Percentiles rank a stretch among this genome's conserved stretches.
Evolutionary conservation across 2,888 invertebrate genomes (phyloP).

Genomic region (Galerucella pusilla): DNA sequence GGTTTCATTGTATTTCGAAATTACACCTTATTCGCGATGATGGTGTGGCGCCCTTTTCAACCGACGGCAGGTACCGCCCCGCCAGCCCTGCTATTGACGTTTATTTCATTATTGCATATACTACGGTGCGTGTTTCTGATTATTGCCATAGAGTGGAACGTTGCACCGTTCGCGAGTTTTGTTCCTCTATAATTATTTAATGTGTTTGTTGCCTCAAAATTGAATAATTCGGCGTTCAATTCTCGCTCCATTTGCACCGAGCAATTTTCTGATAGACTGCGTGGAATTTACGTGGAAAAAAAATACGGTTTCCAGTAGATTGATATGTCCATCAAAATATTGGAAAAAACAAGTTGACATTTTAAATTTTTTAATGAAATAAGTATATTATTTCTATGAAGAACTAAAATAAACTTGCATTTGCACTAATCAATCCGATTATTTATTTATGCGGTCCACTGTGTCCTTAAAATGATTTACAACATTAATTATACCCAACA

Average conservation of each 20-base stretch:
- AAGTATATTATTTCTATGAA: too few species aligned
- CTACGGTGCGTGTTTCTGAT: conserved; percentile 53
- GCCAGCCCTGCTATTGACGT: conserved; percentile 57
- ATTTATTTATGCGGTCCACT: too few species aligned
- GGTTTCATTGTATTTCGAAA: conserved; percentile 63
- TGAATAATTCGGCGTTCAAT: conserved; percentile 51
- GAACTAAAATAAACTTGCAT: too few species aligned
- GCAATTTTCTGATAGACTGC: conserved; percentile 22
- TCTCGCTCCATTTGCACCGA: conserved; percentile 25
- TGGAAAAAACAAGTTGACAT: not conserved
- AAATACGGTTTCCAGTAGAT: not conserved
- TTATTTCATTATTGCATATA: conserved; percentile 59
- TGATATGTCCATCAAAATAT: not conserved
- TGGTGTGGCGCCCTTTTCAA: conserved; percentile 23
- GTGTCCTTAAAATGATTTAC: too few species aligned
- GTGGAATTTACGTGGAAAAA: not conserved
- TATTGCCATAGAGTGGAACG: conserved; percentile 37
- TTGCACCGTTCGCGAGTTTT: conserved; percentile 49
- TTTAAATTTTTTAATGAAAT: too few species aligned
- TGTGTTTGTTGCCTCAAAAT: conserved; percentile 49
- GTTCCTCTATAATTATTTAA: conserved; percentile 50
- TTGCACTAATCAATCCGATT: too few species aligned
- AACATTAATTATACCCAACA: too few species aligned
- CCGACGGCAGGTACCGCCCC: conserved; percentile 43
- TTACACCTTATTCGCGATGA: conserved; percentile 58